Conservation (phyloP, 2,113 vertebrate genomes). For the Gorilla gorilla region DNA sequence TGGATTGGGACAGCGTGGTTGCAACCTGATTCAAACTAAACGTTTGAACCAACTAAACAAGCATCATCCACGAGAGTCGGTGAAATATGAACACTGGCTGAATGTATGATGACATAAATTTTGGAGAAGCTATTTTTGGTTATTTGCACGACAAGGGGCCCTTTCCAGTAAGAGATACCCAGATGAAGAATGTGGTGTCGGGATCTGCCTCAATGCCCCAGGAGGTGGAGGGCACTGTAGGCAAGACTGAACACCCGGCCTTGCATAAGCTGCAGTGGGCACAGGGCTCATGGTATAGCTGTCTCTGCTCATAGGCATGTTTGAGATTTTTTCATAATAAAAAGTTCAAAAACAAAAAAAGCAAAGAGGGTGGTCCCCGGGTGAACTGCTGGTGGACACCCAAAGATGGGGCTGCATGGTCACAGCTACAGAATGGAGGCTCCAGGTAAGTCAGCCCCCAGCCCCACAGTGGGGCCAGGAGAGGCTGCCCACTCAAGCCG, state of each 20-base stretch:
- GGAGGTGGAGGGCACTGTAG: too few relatives aligned
- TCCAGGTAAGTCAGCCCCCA: background rate
- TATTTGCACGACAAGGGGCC: background rate
- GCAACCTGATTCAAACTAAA: background rate
- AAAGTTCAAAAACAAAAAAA: background rate
- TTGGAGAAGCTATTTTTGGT: background rate
- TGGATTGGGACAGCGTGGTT: fast-evolving
- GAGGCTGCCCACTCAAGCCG: fast-evolving
- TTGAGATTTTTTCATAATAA: background rate
- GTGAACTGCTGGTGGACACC: background rate
- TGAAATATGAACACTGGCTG: background rate
- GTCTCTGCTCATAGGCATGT: background rate
- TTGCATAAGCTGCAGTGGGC: fast-evolving
- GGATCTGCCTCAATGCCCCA: background rate
- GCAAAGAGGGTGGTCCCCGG: too few relatives aligned
- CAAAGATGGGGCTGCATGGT: background rate
- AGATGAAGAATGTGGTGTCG: too few relatives aligned
- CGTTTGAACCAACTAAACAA: background rate
- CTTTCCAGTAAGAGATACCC: background rate
- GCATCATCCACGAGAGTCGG: fast-evolving
- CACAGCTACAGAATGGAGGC: background rate
- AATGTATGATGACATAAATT: too few relatives aligned
- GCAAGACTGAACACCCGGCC: background rate
- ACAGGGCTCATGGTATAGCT: background rate
- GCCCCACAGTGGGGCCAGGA: fast-evolving